Evolutionary conservation across 2,113 vertebrate genomes (phyloP).

Genomic region (Channa argus): DNA sequence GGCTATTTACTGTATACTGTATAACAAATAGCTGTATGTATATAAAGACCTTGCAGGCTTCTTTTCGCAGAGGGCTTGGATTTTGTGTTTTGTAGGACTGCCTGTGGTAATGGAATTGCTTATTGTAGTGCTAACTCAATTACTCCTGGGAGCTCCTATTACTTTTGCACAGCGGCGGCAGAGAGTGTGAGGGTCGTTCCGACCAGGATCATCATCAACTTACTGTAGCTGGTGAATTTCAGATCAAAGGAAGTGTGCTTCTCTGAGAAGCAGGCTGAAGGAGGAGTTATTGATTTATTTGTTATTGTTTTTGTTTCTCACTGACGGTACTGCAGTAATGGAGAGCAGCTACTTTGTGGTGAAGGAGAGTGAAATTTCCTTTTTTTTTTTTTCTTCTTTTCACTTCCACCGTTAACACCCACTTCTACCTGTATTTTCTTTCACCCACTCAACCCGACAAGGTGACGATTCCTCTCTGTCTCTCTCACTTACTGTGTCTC

Average conservation of each 20-base stretch:
- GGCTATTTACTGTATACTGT: slow-evolving; percentile 4
- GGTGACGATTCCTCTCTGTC: slow-evolving; percentile 39
- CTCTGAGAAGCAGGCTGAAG: slow-evolving; percentile 46
- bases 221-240: slow-evolving; percentile 67
- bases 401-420: slow-evolving; percentile 3
- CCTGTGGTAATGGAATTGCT: slow-evolving; percentile 72
- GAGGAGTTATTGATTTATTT: slow-evolving; percentile 82
- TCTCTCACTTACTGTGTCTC: slow-evolving; percentile 34
- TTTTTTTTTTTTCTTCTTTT: slow-evolving; percentile 41
- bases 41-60: slow-evolving; percentile 37
- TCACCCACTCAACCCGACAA: background rate
- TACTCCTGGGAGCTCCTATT: slow-evolving; percentile 75
- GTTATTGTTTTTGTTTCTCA: slow-evolving; percentile 66
- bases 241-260: slow-evolving; percentile 68
- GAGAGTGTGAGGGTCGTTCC: slow-evolving; percentile 23
- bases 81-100: slow-evolving; percentile 49
- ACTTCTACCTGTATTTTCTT: slow-evolving; percentile 39
- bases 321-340: slow-evolving; percentile 46
- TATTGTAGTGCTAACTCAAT: slow-evolving; percentile 73
- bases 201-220: slow-evolving; percentile 65
- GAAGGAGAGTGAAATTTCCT: slow-evolving; percentile 57
- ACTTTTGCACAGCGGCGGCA: slow-evolving; percentile 43
- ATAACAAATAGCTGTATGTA: slow-evolving; percentile 21
- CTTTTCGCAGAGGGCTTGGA: slow-evolving; percentile 35
- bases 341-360: slow-evolving; percentile 48